A percentile compares a stretch with the other conserved stretches of the same genome.
These are phyloP conservation scores for Chromoteleia sp. DNA, from an alignment of 2,888 invertebrate genomes.

Conservation along the genomic window DNA sequence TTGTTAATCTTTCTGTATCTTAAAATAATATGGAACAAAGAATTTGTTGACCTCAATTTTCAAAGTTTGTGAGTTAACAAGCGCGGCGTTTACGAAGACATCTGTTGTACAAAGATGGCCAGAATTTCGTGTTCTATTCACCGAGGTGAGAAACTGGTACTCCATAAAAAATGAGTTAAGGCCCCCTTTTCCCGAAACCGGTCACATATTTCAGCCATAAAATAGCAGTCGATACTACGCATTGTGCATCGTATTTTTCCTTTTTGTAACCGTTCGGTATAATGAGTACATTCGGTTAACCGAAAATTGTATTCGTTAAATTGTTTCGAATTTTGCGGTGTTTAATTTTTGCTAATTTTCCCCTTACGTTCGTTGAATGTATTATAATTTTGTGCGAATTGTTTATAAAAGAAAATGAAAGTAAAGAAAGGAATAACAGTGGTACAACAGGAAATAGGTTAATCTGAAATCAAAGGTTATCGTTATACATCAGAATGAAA, in stretches of 20 bases:
- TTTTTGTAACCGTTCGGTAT: constrained; percentile 5
- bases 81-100: not conserved
- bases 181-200: constrained; percentile 33
- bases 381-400: not conserved
- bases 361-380: not conserved
- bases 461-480: constrained; percentile 31
- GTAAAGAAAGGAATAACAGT: constrained; percentile 8
- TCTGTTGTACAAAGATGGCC: constrained; percentile 28
- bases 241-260: constrained; percentile 3
- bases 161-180: constrained; percentile 15
- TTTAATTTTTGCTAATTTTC: not conserved
- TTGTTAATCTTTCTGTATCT: constrained; percentile 6
- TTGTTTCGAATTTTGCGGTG: not conserved
- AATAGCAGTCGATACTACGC: constrained; percentile 6
- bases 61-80: constrained; percentile 1
- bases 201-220: constrained; percentile 49
- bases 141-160: constrained; percentile 21
- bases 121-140: constrained; percentile 37
- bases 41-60: constrained; percentile 37
- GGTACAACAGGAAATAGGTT: constrained; percentile 26
- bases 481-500: constrained; percentile 18
- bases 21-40: constrained; percentile 8
- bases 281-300: not conserved
- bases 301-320: not conserved
- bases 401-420: not conserved